Percentiles rank a stretch among this genome's conserved stretches.
These are phyloP conservation scores for Tipula unca DNA, from an alignment of 2,888 invertebrate species.

Conservation along the genomic window DNA sequence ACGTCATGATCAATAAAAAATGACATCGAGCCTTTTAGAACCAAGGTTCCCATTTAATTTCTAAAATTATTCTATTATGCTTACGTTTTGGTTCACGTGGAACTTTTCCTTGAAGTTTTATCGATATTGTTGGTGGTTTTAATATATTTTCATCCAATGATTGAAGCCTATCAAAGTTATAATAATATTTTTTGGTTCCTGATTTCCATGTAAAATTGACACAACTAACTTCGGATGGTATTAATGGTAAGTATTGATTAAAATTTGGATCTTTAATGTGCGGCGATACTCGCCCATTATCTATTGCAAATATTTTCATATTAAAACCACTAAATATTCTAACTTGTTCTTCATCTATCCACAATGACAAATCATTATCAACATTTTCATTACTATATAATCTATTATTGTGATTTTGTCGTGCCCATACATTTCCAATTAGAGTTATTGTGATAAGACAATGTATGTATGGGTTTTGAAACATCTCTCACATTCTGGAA, in stretches of 20 bases:
- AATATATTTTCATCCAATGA: slow-evolving; percentile 77
- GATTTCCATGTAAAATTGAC: slow-evolving; percentile 90
- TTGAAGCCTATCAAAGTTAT: slow-evolving; percentile 77
- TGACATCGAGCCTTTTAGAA: too few species aligned
- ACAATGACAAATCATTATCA: slow-evolving; percentile 59
- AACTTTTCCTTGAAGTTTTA: slow-evolving; percentile 75
- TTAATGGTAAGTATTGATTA: slow-evolving; percentile 79
- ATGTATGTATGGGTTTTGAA: slow-evolving; percentile 2
- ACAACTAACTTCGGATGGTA: slow-evolving; percentile 84
- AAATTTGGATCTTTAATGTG: slow-evolving; percentile 85
- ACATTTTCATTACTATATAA: slow-evolving; percentile 27
- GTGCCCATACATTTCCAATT: neutral
- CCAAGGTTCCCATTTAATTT: too few species aligned
- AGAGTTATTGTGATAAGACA: neutral
- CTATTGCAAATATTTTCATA: slow-evolving; percentile 84
- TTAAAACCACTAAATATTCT: slow-evolving; percentile 81
- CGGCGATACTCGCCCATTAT: slow-evolving; percentile 75
- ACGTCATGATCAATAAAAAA: too few species aligned
- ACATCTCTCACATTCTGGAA: slow-evolving; percentile 9
- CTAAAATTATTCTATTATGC: slow-evolving; percentile 23
- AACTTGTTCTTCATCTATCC: slow-evolving; percentile 88
- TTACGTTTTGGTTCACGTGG: slow-evolving; percentile 79
- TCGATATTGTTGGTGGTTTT: slow-evolving; percentile 79
- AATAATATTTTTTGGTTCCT: slow-evolving; percentile 69
- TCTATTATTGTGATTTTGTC: slow-evolving; percentile 18